phyloP scores from a whole-genome alignment of 2,113 vertebrate species.

The Jacana jacana region DNA sequence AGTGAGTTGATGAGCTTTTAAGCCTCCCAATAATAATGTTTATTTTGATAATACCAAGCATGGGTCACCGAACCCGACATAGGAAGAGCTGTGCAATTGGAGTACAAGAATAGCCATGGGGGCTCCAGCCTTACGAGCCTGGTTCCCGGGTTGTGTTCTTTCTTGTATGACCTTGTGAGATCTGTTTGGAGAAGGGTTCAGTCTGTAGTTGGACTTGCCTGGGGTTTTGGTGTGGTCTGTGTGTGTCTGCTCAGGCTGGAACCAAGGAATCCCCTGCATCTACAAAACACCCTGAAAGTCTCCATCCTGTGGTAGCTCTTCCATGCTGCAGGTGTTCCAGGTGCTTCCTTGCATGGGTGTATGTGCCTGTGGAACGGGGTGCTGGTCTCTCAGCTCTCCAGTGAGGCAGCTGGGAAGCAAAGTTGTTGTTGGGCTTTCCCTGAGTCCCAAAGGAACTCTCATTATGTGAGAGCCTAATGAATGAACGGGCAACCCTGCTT shows the following conservation, averaged over 20 bases:
- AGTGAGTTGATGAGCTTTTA: constrained; percentile 5
- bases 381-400: background rate
- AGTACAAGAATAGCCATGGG: background rate
- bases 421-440: background rate
- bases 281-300: rapidly evolving
- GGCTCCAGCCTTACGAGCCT: background rate
- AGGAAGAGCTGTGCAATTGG: background rate
- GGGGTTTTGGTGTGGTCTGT: background rate
- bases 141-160: background rate
- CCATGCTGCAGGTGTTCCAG: background rate
- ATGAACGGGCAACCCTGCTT: background rate
- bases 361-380: background rate
- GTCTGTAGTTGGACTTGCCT: background rate
- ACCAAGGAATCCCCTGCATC: background rate
- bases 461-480: background rate
- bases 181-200: background rate
- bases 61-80: background rate
- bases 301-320: rapidly evolving
- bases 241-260: background rate
- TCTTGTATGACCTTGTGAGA: background rate
- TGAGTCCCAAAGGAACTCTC: background rate
- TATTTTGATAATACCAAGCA: constrained; percentile 9
- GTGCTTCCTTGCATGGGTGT: background rate
- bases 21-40: constrained; percentile 19
- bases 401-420: background rate